Evolutionary conservation across 1,140 invertebrate genomes (phyloP).

Genomic region (Aricia agestis): DNA sequence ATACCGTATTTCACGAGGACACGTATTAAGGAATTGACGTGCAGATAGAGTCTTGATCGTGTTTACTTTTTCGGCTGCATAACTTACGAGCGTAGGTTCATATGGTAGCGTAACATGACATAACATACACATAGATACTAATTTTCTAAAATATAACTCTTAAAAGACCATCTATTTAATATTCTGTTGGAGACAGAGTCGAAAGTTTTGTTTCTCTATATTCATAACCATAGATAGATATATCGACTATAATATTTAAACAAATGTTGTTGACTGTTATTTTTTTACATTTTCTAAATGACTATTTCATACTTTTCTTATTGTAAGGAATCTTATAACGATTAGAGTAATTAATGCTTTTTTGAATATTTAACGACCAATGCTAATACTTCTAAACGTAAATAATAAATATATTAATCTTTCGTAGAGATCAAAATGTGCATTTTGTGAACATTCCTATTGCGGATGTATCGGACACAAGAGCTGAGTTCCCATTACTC

Average conservation of each 20-base stretch:
- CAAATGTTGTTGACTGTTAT: constrained; percentile 44
- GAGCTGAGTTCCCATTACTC: background rate
- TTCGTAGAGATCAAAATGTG: background rate
- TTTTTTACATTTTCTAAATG: constrained; percentile 47
- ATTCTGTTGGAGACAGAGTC: background rate
- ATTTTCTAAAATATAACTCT: background rate
- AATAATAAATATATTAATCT: constrained; percentile 4
- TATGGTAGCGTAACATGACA: background rate
- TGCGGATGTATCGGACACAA: background rate
- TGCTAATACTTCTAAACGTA: constrained; percentile 7
- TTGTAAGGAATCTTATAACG: constrained; percentile 19
- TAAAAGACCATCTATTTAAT: constrained; percentile 30
- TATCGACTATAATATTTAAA: constrained; percentile 24
- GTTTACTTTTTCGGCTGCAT: background rate
- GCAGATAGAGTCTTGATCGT: background rate
- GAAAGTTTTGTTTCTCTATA: constrained; percentile 22
- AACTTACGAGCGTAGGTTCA: background rate
- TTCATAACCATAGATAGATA: constrained; percentile 29
- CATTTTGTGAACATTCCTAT: constrained; percentile 10
- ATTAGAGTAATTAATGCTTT: constrained; percentile 11
- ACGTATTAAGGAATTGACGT: constrained; percentile 8
- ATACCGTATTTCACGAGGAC: background rate
- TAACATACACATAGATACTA: background rate
- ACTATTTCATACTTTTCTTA: constrained; percentile 13
- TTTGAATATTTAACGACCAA: constrained; percentile 16